Evolutionary conservation across 2,113 vertebrate species (phyloP), one percentile per base, ranked within the genome.

Genomic region (Corythaixoides concolor): DNA sequence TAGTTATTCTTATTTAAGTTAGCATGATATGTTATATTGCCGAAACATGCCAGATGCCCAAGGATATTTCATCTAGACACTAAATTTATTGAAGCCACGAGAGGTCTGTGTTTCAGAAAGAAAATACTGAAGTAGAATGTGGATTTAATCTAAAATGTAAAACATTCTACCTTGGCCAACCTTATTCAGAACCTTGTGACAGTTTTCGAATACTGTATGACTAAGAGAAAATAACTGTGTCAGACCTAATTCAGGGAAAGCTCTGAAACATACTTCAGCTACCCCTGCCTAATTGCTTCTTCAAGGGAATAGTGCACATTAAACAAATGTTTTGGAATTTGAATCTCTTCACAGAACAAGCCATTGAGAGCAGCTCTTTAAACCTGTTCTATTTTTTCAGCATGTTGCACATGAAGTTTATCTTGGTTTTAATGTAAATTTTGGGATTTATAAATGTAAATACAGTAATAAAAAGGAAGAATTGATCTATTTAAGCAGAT

Each of bases 261-360:
- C 79, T 95, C 68, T 60, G 47, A 90, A 92, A 59, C 15, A 26
- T 59, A 43, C 37, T 96, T 96, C 56, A 90, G 69, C 58, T 84
- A 30, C 47, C 59, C 24, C 52, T 93, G 63, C n/a, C 43, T 87
- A 80, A 86, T 89, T 82, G 33, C 63, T 88, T 3, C 80, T 96
- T 89, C 82, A 85, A 49, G 37, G 63, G 39, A 93, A 55, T 43
- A 11, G 1, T 62, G 45, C 50, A 22, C 47, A 60, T 45, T 41
- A 78, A 92, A 92, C 24, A 88, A 82, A 37, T 30, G 22, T 24
- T 92, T 75, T 89, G 32, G 23, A 89, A 76, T 83, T 73, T 78
- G 27, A 58, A 53, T 95, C 7, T 86, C 43, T 78, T 76, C 76
- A 32, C 23, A 89, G 47, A 86, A 22, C 12, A 69, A 75, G 47